Base-by-base conservation (phyloP, 2,888 invertebrate species). In the Neuroscelio doddi region DNA sequence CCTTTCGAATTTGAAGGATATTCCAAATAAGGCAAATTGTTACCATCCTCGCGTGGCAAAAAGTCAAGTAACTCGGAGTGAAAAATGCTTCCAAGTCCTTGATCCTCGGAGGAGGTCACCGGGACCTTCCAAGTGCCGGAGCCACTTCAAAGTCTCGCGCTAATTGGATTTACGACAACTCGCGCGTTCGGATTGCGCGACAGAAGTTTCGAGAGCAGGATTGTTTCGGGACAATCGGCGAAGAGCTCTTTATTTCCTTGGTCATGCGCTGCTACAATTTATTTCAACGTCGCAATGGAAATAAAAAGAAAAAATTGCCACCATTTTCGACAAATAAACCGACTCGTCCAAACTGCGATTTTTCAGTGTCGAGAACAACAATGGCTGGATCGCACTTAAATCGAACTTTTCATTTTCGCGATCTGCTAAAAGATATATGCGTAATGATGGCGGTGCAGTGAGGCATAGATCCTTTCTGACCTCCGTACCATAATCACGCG, bases 401-500 rank as follows among this genome's bases (percentile, higher is more conserved):
- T 72, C 66, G 68, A 68, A 69, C 69, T 69, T 70, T 74, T 71
- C 70, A 70, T 69, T 69, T 71, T 72, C 62, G 52, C 65, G 74
- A 74, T 74, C 69, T 57, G 64, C 47, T 45, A 50, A 63, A 16
- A 61, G 74, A 74, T 72, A 72, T 72, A 72, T 72, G 57, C 66
- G 75, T 79, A 81, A 82, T 81, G 80, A 78, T 78, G 78, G 75
- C 71, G 73, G 76, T 73, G 82, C 82, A 82, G 82, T 82, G 73
- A 81, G 66, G 79, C 82, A 73, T 80, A 81, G 80, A 81, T 83
- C 82, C 82, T 80, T 72, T 73, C 77, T 79, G 81, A 81, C 80
- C 80, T 81, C 79, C 80, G 77, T 79, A 78, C 75, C 72, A 79
- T 81, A 81, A 82, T 82, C 81, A 81, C 80, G 80, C 78, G 80